A percentile compares a stretch with the other conserved stretches of the same genome.
Conservation (phyloP, 1,140 invertebrate genomes). For the Pararge aegeria region DNA sequence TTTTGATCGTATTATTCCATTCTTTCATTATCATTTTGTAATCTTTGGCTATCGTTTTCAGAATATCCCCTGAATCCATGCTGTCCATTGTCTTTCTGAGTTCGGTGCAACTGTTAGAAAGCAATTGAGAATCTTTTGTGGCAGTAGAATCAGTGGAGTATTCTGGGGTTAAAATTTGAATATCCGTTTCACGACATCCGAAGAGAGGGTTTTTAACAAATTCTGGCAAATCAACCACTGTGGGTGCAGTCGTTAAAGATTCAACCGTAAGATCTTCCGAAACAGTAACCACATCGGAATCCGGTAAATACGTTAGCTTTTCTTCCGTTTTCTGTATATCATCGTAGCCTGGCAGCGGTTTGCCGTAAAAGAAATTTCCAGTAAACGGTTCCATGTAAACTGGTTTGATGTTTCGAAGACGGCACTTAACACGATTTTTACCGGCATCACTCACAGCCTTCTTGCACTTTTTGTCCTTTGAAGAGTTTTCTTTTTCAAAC, state of each 20-base stretch:
- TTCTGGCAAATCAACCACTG: constrained; percentile 60
- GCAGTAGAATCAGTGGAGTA: constrained; percentile 42
- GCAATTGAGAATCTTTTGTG: constrained; percentile 63
- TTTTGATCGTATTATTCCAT: constrained; percentile 71
- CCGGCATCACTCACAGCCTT: constrained; percentile 61
- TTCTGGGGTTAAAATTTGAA: constrained; percentile 54
- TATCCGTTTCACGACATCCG: constrained; percentile 53
- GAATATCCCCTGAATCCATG: constrained; percentile 48
- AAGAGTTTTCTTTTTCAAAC: constrained; percentile 62
- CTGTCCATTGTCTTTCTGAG: constrained; percentile 58
- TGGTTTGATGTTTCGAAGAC: constrained; percentile 55
- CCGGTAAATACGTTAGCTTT: constrained; percentile 64
- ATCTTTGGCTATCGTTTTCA: constrained; percentile 60
- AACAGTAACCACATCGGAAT: constrained; percentile 62
- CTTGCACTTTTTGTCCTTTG: constrained; percentile 53
- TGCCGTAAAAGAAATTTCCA: constrained; percentile 73
- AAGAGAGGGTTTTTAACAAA: constrained; percentile 66
- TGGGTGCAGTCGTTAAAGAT: constrained; percentile 52
- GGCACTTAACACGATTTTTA: constrained; percentile 60
- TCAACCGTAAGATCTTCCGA: constrained; percentile 59
- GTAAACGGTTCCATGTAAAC: constrained; percentile 64
- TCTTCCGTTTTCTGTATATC: constrained; percentile 58
- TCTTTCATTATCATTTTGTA: constrained; percentile 77
- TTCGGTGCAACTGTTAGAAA: constrained; percentile 68
- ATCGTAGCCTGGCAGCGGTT: constrained; percentile 63